phyloP scores from a whole-genome alignment of 2,113 vertebrate species.

The Larimichthys polyactis region DNA sequence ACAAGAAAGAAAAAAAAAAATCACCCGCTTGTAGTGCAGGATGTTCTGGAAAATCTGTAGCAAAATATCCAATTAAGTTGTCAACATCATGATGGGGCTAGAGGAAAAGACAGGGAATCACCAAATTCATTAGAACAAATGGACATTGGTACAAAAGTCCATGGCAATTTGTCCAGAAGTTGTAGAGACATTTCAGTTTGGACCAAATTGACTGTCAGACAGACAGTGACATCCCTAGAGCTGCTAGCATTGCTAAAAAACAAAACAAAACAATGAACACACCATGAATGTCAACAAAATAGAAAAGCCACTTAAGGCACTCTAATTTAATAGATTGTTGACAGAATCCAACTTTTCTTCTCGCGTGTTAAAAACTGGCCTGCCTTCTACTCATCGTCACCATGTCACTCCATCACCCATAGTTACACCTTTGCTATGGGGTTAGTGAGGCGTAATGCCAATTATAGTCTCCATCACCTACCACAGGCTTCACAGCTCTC shows the following conservation, averaged over 20 bases:
- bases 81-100: not conserved
- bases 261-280: not conserved
- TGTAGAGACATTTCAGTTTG: not conserved
- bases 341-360: constrained; percentile 1
- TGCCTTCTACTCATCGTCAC: not conserved
- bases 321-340: not conserved
- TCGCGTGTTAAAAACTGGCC: not conserved
- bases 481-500: constrained; percentile 18
- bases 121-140: not conserved
- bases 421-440: constrained; percentile 68
- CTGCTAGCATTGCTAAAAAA: not conserved
- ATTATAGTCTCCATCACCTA: constrained; percentile 63
- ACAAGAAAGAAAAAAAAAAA: no score
- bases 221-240: not conserved
- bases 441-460: constrained; percentile 63
- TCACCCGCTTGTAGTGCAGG: no score
- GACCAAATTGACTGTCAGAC: not conserved
- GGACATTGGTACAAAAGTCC: not conserved
- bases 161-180: not conserved
- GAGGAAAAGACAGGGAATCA: not conserved
- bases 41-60: no score
- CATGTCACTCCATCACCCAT: constrained; percentile 61
- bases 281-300: not conserved
- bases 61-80: no score
- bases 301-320: not conserved